phyloP scores from a whole-genome alignment of 1,140 invertebrate genomes.

The Hyles euphorbiae region DNA sequence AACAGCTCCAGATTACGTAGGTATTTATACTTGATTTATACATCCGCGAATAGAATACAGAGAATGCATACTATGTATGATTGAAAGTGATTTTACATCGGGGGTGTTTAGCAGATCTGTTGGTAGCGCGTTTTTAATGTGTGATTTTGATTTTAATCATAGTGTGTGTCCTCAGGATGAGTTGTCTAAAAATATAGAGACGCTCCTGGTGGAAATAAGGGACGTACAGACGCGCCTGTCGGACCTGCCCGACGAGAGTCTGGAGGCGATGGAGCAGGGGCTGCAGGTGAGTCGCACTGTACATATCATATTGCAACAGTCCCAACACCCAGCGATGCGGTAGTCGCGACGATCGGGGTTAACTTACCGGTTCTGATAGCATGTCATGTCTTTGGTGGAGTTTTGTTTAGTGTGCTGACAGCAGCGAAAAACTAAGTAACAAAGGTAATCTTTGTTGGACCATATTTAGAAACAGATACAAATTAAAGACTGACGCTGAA shows the following conservation, averaged over 20 bases:
- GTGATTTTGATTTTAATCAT: constrained; percentile 47
- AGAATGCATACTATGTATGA: neutral
- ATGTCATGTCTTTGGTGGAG: too few species aligned
- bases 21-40: constrained; percentile 22
- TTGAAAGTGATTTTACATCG: neutral
- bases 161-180: constrained; percentile 78
- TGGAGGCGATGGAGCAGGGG: constrained; percentile 81
- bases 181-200: constrained; percentile 80
- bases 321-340: too few species aligned
- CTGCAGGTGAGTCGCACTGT: constrained; percentile 79
- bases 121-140: neutral
- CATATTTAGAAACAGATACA: too few species aligned
- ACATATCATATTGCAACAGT: constrained; percentile 29
- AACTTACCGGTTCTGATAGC: too few species aligned
- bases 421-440: too few species aligned
- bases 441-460: too few species aligned
- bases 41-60: constrained; percentile 8
- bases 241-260: constrained; percentile 81
- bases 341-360: too few species aligned
- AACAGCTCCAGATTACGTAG: constrained; percentile 10
- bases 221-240: constrained; percentile 80
- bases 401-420: too few species aligned
- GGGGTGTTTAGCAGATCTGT: neutral
- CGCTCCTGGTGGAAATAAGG: constrained; percentile 79
- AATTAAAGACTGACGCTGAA: too few species aligned